Conservation (phyloP, 1,140 invertebrate genomes). For the Zophobas atratus region DNA sequence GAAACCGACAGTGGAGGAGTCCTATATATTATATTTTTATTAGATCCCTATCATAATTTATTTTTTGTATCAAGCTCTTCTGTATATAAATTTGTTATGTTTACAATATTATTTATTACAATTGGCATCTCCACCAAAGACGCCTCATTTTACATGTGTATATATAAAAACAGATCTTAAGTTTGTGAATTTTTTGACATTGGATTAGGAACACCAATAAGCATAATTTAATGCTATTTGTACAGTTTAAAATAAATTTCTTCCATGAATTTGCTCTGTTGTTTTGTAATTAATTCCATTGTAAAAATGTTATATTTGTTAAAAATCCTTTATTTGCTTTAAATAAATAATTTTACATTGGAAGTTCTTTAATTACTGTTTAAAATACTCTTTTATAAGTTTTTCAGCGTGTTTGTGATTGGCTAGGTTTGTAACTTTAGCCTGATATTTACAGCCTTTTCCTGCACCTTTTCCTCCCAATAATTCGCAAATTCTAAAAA, state of each 20-base stretch:
- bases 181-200: slow-evolving; percentile 29
- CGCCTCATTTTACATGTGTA: slow-evolving; percentile 13
- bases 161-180: slow-evolving; percentile 22
- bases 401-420: slow-evolving; percentile 68
- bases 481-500: slow-evolving; percentile 71
- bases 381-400: slow-evolving; percentile 66
- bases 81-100: slow-evolving; percentile 16
- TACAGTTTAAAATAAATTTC: slow-evolving; percentile 41
- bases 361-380: not conserved
- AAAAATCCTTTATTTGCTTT: slow-evolving; percentile 16
- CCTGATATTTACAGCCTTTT: slow-evolving; percentile 73
- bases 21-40: slow-evolving; percentile 6
- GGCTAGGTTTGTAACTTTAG: slow-evolving; percentile 73
- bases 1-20: slow-evolving; percentile 13
- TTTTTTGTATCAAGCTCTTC: slow-evolving; percentile 22
- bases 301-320: slow-evolving; percentile 17
- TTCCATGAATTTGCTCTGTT: slow-evolving; percentile 21
- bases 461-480: slow-evolving; percentile 77
- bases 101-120: slow-evolving; percentile 27
- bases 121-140: slow-evolving; percentile 28
- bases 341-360: slow-evolving; percentile 10
- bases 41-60: slow-evolving; percentile 6
- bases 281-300: not conserved
- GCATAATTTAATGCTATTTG: slow-evolving; percentile 4
- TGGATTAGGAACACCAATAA: slow-evolving; percentile 35